These are phyloP conservation scores for Hyperopisus bebe DNA, from an alignment of 2,113 vertebrate genomes.

Conservation along the genomic window DNA sequence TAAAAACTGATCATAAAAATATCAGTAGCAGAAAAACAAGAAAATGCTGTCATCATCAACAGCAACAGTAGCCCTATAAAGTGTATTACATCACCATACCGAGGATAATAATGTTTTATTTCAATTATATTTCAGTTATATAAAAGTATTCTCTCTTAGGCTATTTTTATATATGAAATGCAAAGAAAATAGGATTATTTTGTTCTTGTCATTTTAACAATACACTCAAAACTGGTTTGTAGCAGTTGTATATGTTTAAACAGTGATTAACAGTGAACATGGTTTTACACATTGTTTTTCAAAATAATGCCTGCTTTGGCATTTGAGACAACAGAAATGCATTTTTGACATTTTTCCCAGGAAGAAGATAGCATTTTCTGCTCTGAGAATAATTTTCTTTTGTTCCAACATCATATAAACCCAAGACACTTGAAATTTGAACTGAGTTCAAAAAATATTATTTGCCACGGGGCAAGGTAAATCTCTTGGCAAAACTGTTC, in stretches of 20 bases:
- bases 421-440: slow-evolving; percentile 75
- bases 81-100: not conserved
- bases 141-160: not conserved
- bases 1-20: not conserved
- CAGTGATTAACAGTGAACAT: slow-evolving; percentile 47
- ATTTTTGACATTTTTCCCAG: slow-evolving; percentile 68
- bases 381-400: slow-evolving; percentile 66
- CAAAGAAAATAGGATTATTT: not conserved
- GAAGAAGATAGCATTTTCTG: slow-evolving; percentile 69
- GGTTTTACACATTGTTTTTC: slow-evolving; percentile 60
- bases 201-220: not conserved
- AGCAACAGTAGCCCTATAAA: not conserved
- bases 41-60: not conserved
- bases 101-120: not conserved
- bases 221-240: slow-evolving; percentile 6
- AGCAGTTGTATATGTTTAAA: slow-evolving; percentile 39
- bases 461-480: slow-evolving; percentile 73
- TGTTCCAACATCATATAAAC: slow-evolving; percentile 68
- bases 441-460: slow-evolving; percentile 72
- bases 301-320: slow-evolving; percentile 46
- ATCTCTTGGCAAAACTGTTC: slow-evolving; percentile 70
- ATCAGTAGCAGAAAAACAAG: not conserved
- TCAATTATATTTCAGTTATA: not conserved
- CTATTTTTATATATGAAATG: not conserved
- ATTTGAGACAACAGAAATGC: slow-evolving; percentile 67